A percentile compares a stretch with the other conserved stretches of the same genome.
These are phyloP conservation scores for Onychomys leucogaster DNA, from an alignment of 2,797 vertebrate genomes.

Conservation along the genomic window DNA sequence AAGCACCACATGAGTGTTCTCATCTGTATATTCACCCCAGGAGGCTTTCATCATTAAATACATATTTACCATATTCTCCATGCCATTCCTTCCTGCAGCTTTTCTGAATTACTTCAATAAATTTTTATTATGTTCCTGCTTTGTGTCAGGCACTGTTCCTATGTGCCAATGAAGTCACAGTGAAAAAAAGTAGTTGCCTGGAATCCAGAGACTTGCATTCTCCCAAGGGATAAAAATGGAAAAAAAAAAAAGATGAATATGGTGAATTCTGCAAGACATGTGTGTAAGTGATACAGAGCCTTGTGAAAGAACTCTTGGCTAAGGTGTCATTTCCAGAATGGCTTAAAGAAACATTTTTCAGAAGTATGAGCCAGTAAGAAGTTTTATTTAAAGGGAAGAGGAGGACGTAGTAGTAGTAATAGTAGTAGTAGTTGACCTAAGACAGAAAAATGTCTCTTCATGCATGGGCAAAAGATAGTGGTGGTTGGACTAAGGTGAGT, in stretches of 20 bases:
- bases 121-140: constrained; percentile 9
- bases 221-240: neutral
- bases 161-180: neutral
- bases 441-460: neutral
- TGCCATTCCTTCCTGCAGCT: neutral
- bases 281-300: neutral
- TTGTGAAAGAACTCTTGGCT: neutral
- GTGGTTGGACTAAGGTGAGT: neutral
- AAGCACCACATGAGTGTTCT: neutral
- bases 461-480: neutral
- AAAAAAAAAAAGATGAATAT: neutral
- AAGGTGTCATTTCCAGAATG: neutral
- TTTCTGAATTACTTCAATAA: constrained; percentile 62
- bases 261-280: neutral
- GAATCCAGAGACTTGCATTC: neutral
- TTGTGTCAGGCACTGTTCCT: constrained; percentile 9
- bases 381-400: neutral
- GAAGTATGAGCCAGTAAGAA: neutral
- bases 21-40: neutral
- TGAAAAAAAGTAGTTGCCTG: neutral
- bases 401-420: no score
- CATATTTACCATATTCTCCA: constrained; percentile 22
- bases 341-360: neutral
- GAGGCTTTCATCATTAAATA: constrained; percentile 26
- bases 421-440: neutral